Evolutionary conservation across 2,797 vertebrate genomes (phyloP), one percentile per base, ranked within the genome.

Genomic region (Phataginus tricuspis): DNA sequence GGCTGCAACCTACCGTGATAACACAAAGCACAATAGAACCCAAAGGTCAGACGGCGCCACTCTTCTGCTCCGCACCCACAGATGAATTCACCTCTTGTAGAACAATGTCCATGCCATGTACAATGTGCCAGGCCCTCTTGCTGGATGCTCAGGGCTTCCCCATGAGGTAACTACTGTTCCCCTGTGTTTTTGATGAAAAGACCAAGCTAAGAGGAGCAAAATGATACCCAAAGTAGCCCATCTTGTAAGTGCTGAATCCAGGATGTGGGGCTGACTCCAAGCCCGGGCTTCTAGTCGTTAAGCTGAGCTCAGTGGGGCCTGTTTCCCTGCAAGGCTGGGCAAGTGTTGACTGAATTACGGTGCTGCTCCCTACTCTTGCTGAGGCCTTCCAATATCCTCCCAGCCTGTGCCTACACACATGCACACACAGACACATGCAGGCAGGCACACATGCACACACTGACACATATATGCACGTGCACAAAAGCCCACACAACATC

Each of bases 291-390:
- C 21, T 5, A 11, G 10, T 15, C 18, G 0, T 16, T 31, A 16
- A 66, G 53, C 31, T 16, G 4, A 6, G 25, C 12, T 55, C 55
- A 11, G 5, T 0, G 2, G 12, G 2, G 25, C 3, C 68, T 55
- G 1, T 0, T 45, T 2, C 61, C 72, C 19, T 0, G 0, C 0
- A 4, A 31, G 37, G 15, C 31, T 0, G 4, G n/a, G 59, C 5
- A 1, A 59, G 75, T 27, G 8, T 18, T 53, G 37, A 12, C 13
- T 27, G 37, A 34, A 31, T 13, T 0, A 0, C 45, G 15, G 10
- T 6, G 15, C 37, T 1, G 8, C 42, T 2, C 3, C 19, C 34
- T 3, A 0, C 37, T 12, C 10, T 12, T 42, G 37, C 21, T 69
- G 21, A 5, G 34, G 55, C 27, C 29, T 61, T 5, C 29, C n/a